Evolutionary conservation across 2,888 invertebrate species (phyloP).

Genomic region (Mylabris sibirica): DNA sequence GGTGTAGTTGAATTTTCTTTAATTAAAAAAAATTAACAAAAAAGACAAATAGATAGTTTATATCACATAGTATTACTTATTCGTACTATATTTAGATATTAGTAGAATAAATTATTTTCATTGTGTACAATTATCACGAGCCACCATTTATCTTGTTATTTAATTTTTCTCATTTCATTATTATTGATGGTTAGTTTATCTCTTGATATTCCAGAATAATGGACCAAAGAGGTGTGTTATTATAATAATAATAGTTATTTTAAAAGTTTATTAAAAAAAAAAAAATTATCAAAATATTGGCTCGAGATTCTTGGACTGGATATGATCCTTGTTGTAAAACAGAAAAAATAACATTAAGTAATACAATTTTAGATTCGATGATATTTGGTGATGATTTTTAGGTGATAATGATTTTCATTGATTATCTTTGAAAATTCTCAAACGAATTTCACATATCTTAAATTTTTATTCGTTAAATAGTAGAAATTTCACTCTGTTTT

Average conservation of each 20-base stretch:
- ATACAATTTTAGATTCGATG: not conserved
- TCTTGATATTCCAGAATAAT: conserved; percentile 39
- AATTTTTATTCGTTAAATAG: conserved; percentile 10
- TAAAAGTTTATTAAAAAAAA: not conserved
- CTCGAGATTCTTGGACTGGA: conserved; percentile 6
- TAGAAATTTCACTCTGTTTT: conserved; percentile 12
- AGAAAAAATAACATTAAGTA: not conserved
- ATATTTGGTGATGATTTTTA: conserved; percentile 46
- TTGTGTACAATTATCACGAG: conserved; percentile 32
- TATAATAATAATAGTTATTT: not conserved
- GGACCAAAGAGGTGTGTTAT: conserved; percentile 33
- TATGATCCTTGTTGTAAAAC: not conserved
- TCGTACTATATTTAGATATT: conserved; percentile 49
- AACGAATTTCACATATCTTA: not conserved
- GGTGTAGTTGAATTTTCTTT: conserved; percentile 31
- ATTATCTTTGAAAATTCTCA: conserved; percentile 28
- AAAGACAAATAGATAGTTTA: conserved; percentile 61
- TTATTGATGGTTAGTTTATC: conserved; percentile 14
- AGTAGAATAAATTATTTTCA: conserved; percentile 39
- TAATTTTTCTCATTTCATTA: conserved; percentile 32
- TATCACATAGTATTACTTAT: conserved; percentile 60
- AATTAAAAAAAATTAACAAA: conserved; percentile 37
- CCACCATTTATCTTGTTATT: conserved; percentile 7
- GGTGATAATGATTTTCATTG: conserved; percentile 48
- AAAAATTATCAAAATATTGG: not conserved